Base-by-base conservation (phyloP, 2,113 vertebrate genomes). In the Pseudorasbora parva region DNA sequence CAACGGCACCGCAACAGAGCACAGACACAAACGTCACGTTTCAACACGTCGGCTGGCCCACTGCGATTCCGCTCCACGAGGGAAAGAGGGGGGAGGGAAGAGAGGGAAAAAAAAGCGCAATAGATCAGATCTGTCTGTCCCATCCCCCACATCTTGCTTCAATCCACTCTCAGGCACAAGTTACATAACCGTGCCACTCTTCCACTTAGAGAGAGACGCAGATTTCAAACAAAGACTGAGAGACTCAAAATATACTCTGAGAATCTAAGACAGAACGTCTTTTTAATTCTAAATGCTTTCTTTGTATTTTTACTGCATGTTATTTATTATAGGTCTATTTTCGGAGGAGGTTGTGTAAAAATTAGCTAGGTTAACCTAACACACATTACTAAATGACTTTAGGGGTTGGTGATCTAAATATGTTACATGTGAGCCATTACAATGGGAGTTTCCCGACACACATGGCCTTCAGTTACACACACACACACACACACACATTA, bases 181-280 rank as follows among this genome's bases (percentile, higher is more conserved):
- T 94, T 94, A 93, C 92, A 92, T 94, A 94, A 94, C 90, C 78
- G 89, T 88, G 86, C 90, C 89, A 90, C 90, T 92, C 89, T 86
- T 84, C 85, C 87, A 87, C 54, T 23, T 77, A 86, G 43, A 72
- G 84, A 60, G 43, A 71, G 57, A 81, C 19, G 71, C 60, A 68
- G 78, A 82, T 78, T 78, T 45, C 45, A 85, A 77, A 85, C 83
- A 83, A 85, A 85, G 73, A 11, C n/a, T 19, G 2, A 8, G 45
- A 43, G 17, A 78, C 64, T 19, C 25, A 57, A 60, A 56, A 12
- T 49, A 6, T 30, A 79, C 71, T 71, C 11, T 23, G 7, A 23
- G 33, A 82, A 69, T 43, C 41, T 15, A 12, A 74, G 27, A 66
- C 21, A 9, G 9, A 49, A 51, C 15, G 3, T 21, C 11, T 30